These are phyloP conservation scores for Plectropomus leopardus DNA, from an alignment of 2,113 vertebrate species.

Conservation along the genomic window DNA sequence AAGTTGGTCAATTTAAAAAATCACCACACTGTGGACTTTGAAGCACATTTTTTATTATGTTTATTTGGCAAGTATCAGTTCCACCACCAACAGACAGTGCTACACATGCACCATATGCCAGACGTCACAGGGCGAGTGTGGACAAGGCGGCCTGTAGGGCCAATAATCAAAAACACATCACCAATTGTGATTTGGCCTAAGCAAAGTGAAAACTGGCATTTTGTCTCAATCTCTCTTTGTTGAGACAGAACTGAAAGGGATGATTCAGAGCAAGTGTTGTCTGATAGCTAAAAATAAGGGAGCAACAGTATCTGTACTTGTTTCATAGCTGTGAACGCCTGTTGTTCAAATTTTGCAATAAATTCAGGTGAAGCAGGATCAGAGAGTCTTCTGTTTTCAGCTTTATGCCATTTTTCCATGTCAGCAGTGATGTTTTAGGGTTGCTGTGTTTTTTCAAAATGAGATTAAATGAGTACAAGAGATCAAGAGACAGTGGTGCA, in stretches of 20 bases:
- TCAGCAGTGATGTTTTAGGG: slow-evolving; percentile 27
- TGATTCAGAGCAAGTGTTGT: slow-evolving; percentile 17
- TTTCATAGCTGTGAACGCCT: not conserved
- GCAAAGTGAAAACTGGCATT: slow-evolving; percentile 11
- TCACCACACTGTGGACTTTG: not conserved
- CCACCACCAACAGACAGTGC: not conserved
- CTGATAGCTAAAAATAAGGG: not conserved
- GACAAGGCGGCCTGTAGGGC: not conserved
- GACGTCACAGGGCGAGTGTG: slow-evolving; percentile 3
- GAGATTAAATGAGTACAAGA: slow-evolving; percentile 16
- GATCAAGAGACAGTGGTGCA: slow-evolving; percentile 21
- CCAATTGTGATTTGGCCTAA: not conserved
- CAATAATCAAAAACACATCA: slow-evolving; percentile 14
- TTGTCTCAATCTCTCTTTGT: slow-evolving; percentile 16
- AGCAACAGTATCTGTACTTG: slow-evolving; percentile 17
- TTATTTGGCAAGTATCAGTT: not conserved
- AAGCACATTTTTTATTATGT: not conserved
- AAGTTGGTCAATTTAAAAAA: slow-evolving; percentile 5
- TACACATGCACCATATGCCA: not conserved
- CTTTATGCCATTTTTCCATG: slow-evolving; percentile 30
- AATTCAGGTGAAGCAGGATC: slow-evolving; percentile 21
- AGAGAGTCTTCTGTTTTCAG: slow-evolving; percentile 18
- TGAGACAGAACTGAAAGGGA: slow-evolving; percentile 24
- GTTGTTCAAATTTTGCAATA: slow-evolving; percentile 2
- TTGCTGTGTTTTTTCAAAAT: slow-evolving; percentile 1